A percentile compares a stretch with the other conserved stretches of the same genome.
phyloP scores from a whole-genome alignment of 2,888 invertebrate species.

The Lasioglossum morio region DNA sequence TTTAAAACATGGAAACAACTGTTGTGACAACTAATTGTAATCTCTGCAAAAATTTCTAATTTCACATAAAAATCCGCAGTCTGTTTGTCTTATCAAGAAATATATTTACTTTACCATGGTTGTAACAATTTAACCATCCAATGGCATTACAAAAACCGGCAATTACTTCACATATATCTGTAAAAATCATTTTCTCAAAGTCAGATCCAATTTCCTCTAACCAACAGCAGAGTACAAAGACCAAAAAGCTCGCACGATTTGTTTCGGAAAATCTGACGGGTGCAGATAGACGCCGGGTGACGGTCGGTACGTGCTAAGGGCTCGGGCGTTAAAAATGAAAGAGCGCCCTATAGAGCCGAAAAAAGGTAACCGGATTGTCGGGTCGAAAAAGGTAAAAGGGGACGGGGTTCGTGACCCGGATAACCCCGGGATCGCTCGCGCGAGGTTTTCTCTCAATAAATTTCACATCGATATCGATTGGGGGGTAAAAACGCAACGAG shows the following conservation, averaged over 20 bases:
- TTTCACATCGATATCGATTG: slow-evolving; percentile 40
- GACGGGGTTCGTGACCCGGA: slow-evolving; percentile 16
- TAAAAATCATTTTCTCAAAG: background rate
- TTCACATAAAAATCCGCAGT: background rate
- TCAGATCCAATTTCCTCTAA: background rate
- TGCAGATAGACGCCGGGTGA: background rate
- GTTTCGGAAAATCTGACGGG: background rate
- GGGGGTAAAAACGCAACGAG: slow-evolving; percentile 35
- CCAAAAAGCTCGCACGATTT: background rate
- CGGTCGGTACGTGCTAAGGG: slow-evolving; percentile 2
- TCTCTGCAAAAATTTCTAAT: background rate
- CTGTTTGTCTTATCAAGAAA: background rate
- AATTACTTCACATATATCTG: background rate
- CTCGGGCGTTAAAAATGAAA: background rate
- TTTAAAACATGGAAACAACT: background rate
- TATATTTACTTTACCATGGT: background rate
- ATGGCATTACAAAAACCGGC: background rate
- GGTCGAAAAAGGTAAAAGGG: slow-evolving; percentile 1
- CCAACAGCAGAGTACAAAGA: background rate
- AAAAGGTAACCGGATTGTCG: slow-evolving; percentile 7
- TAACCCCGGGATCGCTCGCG: background rate
- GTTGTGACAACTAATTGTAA: background rate
- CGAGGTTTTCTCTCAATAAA: slow-evolving; percentile 30
- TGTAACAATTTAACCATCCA: background rate
- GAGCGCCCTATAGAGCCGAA: background rate